Evolutionary conservation across 2,113 vertebrate species (phyloP).

Genomic region (Calyptomena viridis): DNA sequence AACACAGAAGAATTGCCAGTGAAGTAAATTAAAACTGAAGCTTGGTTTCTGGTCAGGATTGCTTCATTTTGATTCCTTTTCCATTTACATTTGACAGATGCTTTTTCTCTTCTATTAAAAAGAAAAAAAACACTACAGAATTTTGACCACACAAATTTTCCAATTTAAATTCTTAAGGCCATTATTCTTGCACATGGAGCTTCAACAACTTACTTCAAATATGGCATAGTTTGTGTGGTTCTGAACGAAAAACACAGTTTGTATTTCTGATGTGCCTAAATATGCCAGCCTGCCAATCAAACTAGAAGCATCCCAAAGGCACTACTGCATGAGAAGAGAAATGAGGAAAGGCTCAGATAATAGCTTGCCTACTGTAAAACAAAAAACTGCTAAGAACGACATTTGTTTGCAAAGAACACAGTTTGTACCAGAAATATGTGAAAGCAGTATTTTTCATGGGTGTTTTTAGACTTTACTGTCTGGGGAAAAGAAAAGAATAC

Average conservation of each 20-base stretch:
- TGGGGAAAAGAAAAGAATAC: constrained; percentile 24
- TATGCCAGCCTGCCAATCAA: constrained; percentile 10
- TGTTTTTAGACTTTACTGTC: constrained; percentile 44
- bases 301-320: neutral
- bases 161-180: neutral
- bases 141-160: neutral
- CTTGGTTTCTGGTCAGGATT: neutral
- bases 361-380: neutral
- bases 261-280: neutral
- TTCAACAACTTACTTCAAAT: neutral
- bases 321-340: neutral
- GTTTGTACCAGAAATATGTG: neutral
- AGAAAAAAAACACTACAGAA: neutral
- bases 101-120: neutral
- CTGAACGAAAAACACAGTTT: neutral
- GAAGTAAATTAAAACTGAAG: neutral
- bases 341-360: neutral
- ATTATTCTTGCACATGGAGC: neutral
- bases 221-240: neutral
- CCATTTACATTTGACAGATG: neutral
- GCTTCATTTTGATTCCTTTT: neutral
- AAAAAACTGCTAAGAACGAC: neutral
- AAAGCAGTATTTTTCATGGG: constrained; percentile 33
- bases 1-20: neutral
- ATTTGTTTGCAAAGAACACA: neutral